phyloP scores from a whole-genome alignment of 23 tunicate species.

The Oikopleura albicans region DNA sequence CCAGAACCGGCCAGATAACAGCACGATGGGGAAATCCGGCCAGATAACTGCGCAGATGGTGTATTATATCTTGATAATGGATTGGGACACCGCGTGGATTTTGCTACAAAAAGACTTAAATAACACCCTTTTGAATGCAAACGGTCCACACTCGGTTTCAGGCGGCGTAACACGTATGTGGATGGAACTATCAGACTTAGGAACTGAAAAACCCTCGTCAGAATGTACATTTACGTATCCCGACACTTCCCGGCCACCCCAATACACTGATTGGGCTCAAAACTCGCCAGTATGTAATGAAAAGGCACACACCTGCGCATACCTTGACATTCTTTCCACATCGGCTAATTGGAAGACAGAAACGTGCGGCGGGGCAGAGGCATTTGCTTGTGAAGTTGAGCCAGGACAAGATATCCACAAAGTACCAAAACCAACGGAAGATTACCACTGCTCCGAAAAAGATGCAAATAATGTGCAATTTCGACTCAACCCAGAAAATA shows the following conservation, averaged over 20 bases:
- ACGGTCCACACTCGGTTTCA: too few species aligned
- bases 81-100: too few species aligned
- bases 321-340: neutral
- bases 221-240: neutral
- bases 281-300: neutral
- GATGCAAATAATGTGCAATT: too few species aligned
- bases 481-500: too few species aligned
- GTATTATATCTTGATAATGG: too few species aligned
- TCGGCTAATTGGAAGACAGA: neutral
- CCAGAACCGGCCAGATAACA: too few species aligned
- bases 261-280: neutral
- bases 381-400: neutral
- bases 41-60: too few species aligned
- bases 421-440: neutral
- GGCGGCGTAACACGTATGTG: neutral
- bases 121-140: too few species aligned
- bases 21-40: too few species aligned
- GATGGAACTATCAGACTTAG: neutral
- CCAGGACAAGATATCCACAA: neutral
- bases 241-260: neutral
- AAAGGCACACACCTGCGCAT: neutral
- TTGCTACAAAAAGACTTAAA: too few species aligned
- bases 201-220: neutral
- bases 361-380: neutral
- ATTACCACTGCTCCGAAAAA: neutral